phyloP scores from a whole-genome alignment of 2,113 vertebrate species.

The Atrichornis clamosus region DNA sequence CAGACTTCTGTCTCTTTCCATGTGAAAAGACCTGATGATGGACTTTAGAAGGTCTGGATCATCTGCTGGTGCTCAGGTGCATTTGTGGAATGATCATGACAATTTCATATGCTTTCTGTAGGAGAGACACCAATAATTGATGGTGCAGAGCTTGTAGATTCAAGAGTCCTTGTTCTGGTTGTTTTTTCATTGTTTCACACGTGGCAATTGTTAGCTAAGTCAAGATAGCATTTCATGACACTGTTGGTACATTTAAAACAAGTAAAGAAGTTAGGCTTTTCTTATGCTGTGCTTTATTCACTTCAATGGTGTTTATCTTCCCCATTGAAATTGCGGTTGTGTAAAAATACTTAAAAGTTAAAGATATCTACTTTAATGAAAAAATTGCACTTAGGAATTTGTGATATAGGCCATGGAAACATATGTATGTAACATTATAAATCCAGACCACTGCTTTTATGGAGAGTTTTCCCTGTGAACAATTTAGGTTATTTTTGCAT shows the following conservation, averaged over 20 bases:
- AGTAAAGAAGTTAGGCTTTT: neutral
- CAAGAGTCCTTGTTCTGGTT: neutral
- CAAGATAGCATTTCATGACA: neutral
- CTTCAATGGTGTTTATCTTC: neutral
- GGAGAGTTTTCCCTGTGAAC: neutral
- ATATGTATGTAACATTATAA: neutral
- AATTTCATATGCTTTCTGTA: neutral
- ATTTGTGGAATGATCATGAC: neutral
- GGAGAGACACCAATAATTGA: rapidly evolving
- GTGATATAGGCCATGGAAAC: neutral
- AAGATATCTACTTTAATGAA: neutral
- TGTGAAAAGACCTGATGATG: rapidly evolving
- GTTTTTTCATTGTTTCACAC: neutral
- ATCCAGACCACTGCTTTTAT: neutral
- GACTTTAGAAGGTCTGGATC: neutral
- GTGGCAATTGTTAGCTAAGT: neutral
- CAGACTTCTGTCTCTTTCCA: neutral
- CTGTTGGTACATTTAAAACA: neutral
- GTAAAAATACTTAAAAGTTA: neutral
- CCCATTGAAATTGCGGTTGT: neutral
- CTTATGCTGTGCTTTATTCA: neutral
- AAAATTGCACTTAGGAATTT: neutral
- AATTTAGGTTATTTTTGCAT: neutral
- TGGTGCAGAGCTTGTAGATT: neutral
- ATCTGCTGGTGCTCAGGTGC: neutral